Evolutionary conservation across 2,113 vertebrate genomes (phyloP), one percentile per base, ranked within the genome.

Genomic region (Caracal caracal): DNA sequence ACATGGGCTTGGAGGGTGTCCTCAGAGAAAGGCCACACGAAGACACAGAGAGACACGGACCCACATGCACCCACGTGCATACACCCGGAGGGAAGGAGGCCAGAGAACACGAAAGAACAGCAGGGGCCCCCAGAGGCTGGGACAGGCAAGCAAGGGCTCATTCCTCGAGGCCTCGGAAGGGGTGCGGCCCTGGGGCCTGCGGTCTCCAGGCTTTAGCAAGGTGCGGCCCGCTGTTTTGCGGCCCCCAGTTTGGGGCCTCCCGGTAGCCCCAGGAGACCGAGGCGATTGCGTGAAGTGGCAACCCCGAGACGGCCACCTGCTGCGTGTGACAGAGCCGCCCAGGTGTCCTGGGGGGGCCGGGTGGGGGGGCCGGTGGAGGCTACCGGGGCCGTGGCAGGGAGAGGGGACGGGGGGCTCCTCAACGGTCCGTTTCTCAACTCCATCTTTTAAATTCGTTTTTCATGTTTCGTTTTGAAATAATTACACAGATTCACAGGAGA

Each of bases 291-390:
- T 4, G 53, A 53, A 1, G 30, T 17, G 22, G 63, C 22, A 19
- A 11, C 73, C 82, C 20, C 0, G 0, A 35, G 30, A 49, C 0
- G 20, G 80, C 15, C 22, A 28, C 6, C 53, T 24, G 19, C 0
- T 40, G n/a, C 2, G 6, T 22, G 17, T 22, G 3, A 3, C 30
- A 56, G 78, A 51, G 33, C n/a, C 35, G 51, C 71, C 6, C 15
- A 1, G 51, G 76, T 4, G 37, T 37, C 22, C 71, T 24, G 37
- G 37, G 7, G 40, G 37, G 71, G 24, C 20, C 6, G 26, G 73
- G 40, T 12, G 11, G 61, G 19, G 53, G 49, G 12, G 49, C 9
- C 12, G 19, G 53, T 6, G 1, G 63, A 65, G 9, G 53, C 0
- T 11, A 13, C 1, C 0, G 37, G 19, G 19, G 10, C 10, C 1